These are phyloP conservation scores for Tetragnatha montana DNA, from an alignment of 2,888 invertebrate genomes.

Conservation along the genomic window DNA sequence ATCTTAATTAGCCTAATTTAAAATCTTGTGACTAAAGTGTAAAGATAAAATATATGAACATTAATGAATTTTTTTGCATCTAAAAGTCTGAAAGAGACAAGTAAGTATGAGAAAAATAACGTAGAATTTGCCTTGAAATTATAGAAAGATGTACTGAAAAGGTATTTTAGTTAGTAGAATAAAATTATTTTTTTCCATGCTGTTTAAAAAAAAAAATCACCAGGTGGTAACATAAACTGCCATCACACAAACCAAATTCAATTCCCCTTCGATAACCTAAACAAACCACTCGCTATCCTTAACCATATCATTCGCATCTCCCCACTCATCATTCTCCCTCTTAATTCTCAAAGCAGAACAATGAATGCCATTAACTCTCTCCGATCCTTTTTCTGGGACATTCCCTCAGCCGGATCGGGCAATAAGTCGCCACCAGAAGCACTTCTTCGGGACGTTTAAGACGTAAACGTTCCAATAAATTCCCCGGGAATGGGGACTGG, in stretches of 20 bases:
- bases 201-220: too few species aligned
- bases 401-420: constrained; percentile 17
- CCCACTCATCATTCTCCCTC: neutral
- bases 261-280: neutral
- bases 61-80: too few species aligned
- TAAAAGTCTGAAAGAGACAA: too few species aligned
- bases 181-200: too few species aligned
- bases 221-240: too few species aligned
- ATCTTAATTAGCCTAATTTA: too few species aligned
- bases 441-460: constrained; percentile 33
- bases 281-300: neutral
- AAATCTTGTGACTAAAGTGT: too few species aligned
- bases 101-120: too few species aligned
- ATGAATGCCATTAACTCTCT: neutral
- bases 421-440: constrained; percentile 31
- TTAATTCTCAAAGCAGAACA: neutral
- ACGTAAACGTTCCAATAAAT: constrained; percentile 54
- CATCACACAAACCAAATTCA: neutral
- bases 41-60: too few species aligned
- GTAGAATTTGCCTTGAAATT: too few species aligned
- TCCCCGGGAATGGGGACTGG: constrained; percentile 4
- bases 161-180: too few species aligned
- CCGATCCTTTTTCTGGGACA: constrained; percentile 1
- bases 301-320: neutral
- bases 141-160: too few species aligned